Evolutionary conservation across 92 coral and sea anemone species (phyloP).

Genomic region (Virgularia gustaviana): DNA sequence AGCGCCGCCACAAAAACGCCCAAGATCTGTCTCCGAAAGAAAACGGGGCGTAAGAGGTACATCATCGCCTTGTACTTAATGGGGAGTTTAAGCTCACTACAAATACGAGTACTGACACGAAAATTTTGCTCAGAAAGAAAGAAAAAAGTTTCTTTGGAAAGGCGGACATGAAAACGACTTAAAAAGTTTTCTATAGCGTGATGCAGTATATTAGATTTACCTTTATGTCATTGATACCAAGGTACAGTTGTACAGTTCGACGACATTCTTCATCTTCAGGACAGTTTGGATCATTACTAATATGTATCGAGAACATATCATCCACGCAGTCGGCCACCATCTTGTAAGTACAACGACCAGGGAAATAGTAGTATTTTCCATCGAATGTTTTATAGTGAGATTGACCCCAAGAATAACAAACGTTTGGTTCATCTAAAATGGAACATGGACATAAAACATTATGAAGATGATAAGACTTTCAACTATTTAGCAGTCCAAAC

Average conservation of each 20-base stretch:
- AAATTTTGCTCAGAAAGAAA: too few species aligned
- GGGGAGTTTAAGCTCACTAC: neutral
- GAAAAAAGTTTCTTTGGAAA: too few species aligned
- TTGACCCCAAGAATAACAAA: constrained; percentile 76
- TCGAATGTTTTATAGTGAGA: constrained; percentile 78
- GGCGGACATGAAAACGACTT: too few species aligned
- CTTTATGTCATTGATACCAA: constrained; percentile 78
- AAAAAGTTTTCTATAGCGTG: neutral
- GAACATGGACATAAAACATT: constrained; percentile 10
- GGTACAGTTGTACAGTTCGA: constrained; percentile 73
- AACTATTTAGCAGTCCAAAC: neutral
- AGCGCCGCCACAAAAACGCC: too few species aligned
- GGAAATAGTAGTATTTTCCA: constrained; percentile 74
- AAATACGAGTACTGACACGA: too few species aligned
- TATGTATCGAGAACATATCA: constrained; percentile 80
- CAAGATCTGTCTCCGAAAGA: too few species aligned
- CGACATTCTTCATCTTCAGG: constrained; percentile 53
- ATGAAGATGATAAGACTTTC: neutral
- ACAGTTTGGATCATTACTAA: constrained; percentile 63
- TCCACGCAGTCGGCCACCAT: constrained; percentile 81
- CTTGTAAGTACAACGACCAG: constrained; percentile 92
- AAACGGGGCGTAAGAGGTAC: too few species aligned
- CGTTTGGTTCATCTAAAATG: constrained; percentile 65
- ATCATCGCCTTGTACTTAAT: too few species aligned
- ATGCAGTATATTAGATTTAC: constrained; percentile 9